phyloP scores from a whole-genome alignment of 2,888 invertebrate species.

The Ormyrus labotus region DNA sequence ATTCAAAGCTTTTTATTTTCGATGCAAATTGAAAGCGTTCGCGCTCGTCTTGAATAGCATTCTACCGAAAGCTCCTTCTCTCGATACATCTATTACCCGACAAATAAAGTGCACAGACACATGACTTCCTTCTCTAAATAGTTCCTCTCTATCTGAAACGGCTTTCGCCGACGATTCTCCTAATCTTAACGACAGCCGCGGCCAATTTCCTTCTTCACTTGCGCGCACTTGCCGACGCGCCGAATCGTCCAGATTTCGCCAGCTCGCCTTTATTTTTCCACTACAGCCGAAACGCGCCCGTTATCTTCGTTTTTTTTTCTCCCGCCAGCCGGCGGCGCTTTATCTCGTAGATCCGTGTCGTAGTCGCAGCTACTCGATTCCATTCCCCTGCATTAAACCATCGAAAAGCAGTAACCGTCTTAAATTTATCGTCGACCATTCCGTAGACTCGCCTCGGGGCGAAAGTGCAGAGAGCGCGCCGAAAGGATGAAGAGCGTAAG shows the following conservation, averaged over 20 bases:
- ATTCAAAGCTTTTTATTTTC: too few species aligned
- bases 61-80: not conserved
- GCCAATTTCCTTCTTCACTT: constrained; percentile 33
- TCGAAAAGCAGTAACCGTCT: constrained; percentile 72
- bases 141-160: constrained; percentile 49
- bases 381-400: constrained; percentile 69
- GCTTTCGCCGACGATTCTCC: constrained; percentile 20
- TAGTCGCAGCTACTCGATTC: constrained; percentile 69
- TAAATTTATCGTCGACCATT: constrained; percentile 72
- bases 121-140: constrained; percentile 41
- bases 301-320: constrained; percentile 40
- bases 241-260: constrained; percentile 43
- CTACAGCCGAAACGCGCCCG: constrained; percentile 40
- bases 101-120: constrained; percentile 41
- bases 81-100: constrained; percentile 30
- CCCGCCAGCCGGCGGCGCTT: constrained; percentile 9
- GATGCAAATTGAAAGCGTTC: too few species aligned
- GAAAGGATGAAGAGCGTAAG: constrained; percentile 43
- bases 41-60: not conserved
- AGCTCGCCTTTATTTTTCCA: constrained; percentile 50
- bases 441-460: constrained; percentile 60
- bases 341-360: constrained; percentile 60
- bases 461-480: constrained; percentile 27
- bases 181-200: constrained; percentile 48
- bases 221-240: constrained; percentile 10